Conservation (phyloP, 2,888 invertebrate species). For the Andrena bicolor region DNA sequence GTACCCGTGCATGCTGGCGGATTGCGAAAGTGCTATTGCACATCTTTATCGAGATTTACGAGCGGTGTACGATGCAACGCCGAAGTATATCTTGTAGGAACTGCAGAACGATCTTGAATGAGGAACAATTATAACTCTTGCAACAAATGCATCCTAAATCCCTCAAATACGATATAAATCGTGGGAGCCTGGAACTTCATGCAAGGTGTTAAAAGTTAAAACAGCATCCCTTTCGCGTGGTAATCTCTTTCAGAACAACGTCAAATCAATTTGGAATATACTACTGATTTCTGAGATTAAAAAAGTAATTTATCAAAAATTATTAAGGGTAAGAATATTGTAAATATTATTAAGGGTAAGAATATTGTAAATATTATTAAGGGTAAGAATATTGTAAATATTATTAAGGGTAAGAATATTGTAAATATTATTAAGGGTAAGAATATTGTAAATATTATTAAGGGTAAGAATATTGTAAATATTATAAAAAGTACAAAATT, state of each 20-base stretch:
- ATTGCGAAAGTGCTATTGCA: constrained; percentile 42
- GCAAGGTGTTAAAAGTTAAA: background rate
- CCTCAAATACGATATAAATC: constrained; percentile 5
- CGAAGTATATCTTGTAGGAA: constrained; percentile 5
- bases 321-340: too few relatives aligned
- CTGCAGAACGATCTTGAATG: constrained; percentile 7
- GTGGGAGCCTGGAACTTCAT: background rate
- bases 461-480: too few relatives aligned
- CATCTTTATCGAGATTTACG: constrained; percentile 57
- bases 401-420: too few relatives aligned
- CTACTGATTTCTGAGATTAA: background rate
- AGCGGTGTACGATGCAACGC: constrained; percentile 10
- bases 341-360: too few relatives aligned
- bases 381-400: too few relatives aligned
- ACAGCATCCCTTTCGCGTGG: background rate
- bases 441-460: too few relatives aligned
- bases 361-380: too few relatives aligned
- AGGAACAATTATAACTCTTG: constrained; percentile 7
- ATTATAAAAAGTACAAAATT: too few relatives aligned
- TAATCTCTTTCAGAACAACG: too few relatives aligned
- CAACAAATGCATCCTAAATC: constrained; percentile 2
- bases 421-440: too few relatives aligned
- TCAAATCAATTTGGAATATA: background rate
- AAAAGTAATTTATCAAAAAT: too few relatives aligned
- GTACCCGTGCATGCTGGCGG: constrained; percentile 7